Conservation (phyloP, 1,140 invertebrate genomes). For the Saccostrea echinata region DNA sequence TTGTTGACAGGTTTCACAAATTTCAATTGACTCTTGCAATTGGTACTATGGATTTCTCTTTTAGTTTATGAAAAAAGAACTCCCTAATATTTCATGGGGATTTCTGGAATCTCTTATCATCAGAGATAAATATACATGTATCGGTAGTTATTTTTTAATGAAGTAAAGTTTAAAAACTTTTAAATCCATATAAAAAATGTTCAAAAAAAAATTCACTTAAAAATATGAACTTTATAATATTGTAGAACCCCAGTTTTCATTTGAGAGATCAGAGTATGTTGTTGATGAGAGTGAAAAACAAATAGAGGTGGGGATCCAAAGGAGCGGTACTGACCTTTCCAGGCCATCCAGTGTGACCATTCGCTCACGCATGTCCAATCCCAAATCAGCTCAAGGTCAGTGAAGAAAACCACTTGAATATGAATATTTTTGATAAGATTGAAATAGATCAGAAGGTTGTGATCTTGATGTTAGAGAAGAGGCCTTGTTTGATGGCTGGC, state of each 20-base stretch:
- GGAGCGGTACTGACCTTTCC: conserved; percentile 79
- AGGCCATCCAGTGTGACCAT: conserved; percentile 76
- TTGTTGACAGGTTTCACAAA: too few species aligned
- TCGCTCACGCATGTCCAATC: conserved; percentile 72
- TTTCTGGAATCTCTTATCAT: too few species aligned
- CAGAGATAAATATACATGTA: too few species aligned
- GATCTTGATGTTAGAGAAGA: background rate
- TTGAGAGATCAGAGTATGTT: conserved; percentile 71
- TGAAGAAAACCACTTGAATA: background rate
- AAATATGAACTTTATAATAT: conserved; percentile 32
- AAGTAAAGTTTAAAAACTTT: too few species aligned
- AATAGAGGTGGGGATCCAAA: conserved; percentile 76
- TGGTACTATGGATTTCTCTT: too few species aligned
- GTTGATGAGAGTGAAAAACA: conserved; percentile 79
- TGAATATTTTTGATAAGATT: background rate
- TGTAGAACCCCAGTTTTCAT: conserved; percentile 78
- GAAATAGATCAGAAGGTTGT: background rate
- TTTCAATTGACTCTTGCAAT: too few species aligned
- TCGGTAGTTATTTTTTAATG: too few species aligned
- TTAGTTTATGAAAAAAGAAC: too few species aligned
- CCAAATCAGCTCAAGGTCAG: conserved; percentile 77
- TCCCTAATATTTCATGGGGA: too few species aligned
- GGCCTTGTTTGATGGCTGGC: background rate
- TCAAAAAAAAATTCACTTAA: background rate
- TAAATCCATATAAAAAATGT: background rate